Conservation (phyloP, 2,888 invertebrate genomes). For the Cheilosia grossa region DNA sequence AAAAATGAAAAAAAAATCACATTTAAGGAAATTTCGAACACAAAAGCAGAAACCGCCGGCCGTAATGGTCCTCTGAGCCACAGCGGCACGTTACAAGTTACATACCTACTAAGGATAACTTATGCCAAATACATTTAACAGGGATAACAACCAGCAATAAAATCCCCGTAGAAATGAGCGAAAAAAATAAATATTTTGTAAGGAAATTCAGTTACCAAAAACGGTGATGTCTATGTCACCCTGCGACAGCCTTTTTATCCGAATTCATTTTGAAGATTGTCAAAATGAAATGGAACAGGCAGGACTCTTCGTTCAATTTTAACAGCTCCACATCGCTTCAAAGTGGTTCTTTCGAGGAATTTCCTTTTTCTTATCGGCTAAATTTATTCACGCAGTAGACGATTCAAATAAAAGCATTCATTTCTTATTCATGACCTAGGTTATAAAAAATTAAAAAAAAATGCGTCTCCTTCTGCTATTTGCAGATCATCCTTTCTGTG, state of each 20-base stretch:
- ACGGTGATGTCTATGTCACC: background rate
- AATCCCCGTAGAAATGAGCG: constrained; percentile 33
- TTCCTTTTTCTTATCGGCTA: constrained; percentile 1
- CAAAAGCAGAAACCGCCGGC: constrained; percentile 11
- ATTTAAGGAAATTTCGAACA: constrained; percentile 15
- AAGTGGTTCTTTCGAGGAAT: background rate
- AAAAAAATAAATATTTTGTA: constrained; percentile 7
- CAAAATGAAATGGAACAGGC: constrained; percentile 52
- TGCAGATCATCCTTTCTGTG: constrained; percentile 10
- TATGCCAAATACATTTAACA: constrained; percentile 36
- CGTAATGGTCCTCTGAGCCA: constrained; percentile 11
- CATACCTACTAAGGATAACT: constrained; percentile 8
- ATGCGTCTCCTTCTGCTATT: background rate
- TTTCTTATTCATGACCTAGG: constrained; percentile 68
- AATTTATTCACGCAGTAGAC: constrained; percentile 50
- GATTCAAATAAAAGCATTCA: constrained; percentile 52
- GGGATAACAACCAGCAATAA: constrained; percentile 17
- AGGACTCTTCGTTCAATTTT: constrained; percentile 19
- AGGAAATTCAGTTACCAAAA: constrained; percentile 13
- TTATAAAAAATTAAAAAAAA: constrained; percentile 48
- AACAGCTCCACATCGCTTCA: constrained; percentile 4
- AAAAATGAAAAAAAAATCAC: background rate
- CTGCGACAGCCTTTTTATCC: constrained; percentile 46
- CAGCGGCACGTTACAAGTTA: background rate
- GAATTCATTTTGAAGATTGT: constrained; percentile 61